Base-by-base conservation (phyloP, 1,140 invertebrate species). In the Artemia franciscana region DNA sequence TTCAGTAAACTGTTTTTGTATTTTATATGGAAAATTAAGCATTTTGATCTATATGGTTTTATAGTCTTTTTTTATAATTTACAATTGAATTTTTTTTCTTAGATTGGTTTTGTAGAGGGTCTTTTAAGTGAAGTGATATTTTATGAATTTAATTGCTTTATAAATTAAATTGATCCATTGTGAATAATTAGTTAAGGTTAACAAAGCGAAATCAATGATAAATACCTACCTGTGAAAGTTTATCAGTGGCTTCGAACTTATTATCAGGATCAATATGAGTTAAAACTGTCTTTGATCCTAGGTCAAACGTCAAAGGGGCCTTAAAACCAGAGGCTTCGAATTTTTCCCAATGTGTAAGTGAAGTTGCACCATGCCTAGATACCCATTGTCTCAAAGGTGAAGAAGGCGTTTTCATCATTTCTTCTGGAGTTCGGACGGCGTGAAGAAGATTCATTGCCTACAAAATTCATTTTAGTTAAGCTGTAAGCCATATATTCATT, bases 401-500 rank as follows among this genome's bases (percentile, higher is more conserved):
- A 64, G 88, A 79, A 67, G 86, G 77, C 67, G 88, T 77, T 69
- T 91, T 88, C 57, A 79, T 77, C 80, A 86, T 67, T 57, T 80
- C 77, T 51, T 78, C 85, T 18, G 83, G 78, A 71, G 83, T 83
- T 67, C 87, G 80, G 39, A 95, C 73, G 69, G 84, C 80, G 70
- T 91, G 89, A 2, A 96, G 74, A 51, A 92, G 77, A 78, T 94
- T 93, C 83, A 95, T 94, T 4, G 92, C 91, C 79, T 81, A 67
- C 26, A 68, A 65, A 58, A 66, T 23, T 62, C 56, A n/a, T n/a
- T n/a, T n/a, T n/a, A n/a, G 24, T 15, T 23, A 3, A 58, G 39
- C n/a, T 24, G 25, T 23, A 28, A n/a, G n/a, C 12, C 51, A 7
- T n/a, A n/a, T n/a, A n/a, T n/a, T n/a, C n/a, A n/a, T n/a, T n/a